A percentile compares a stretch with the other conserved stretches of the same genome.
Conservation (phyloP, 2,113 vertebrate species). For the Prietella phreatophila region DNA sequence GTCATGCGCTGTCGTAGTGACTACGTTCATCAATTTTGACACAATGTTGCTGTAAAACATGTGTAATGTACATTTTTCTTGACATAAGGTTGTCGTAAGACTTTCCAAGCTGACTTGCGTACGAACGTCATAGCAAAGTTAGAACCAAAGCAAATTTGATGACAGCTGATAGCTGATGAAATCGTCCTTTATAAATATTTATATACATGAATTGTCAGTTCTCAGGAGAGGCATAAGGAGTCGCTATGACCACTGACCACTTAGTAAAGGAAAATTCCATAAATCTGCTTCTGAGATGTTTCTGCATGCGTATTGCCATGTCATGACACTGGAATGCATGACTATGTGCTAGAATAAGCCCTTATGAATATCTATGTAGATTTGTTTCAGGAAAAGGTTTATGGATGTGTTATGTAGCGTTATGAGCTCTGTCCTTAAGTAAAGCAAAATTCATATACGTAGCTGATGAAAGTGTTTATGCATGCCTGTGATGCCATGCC, state of each 20-base stretch:
- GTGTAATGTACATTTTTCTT: no score
- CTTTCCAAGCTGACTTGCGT: no score
- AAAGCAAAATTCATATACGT: no score
- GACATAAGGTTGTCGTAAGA: no score
- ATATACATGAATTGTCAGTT: not conserved
- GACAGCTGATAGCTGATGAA: not conserved
- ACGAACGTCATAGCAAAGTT: no score
- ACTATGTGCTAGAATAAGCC: not conserved
- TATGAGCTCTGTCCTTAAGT: not conserved
- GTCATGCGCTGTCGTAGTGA: no score
- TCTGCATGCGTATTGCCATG: not conserved
- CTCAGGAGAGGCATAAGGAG: not conserved
- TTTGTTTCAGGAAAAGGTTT: not conserved
- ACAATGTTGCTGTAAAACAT: no score
- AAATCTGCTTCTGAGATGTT: not conserved
- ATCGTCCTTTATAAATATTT: not conserved
- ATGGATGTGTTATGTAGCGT: not conserved
- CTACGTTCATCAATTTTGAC: no score
- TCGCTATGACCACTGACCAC: not conserved
- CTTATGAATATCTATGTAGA: not conserved
- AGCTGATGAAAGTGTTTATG: no score
- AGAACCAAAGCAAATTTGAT: not conserved
- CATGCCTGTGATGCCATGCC: no score
- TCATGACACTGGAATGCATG: not conserved
- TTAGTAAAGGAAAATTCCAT: not conserved